Evolutionary conservation across 1,140 invertebrate species (phyloP).

Genomic region (Kradibia gibbosae): DNA sequence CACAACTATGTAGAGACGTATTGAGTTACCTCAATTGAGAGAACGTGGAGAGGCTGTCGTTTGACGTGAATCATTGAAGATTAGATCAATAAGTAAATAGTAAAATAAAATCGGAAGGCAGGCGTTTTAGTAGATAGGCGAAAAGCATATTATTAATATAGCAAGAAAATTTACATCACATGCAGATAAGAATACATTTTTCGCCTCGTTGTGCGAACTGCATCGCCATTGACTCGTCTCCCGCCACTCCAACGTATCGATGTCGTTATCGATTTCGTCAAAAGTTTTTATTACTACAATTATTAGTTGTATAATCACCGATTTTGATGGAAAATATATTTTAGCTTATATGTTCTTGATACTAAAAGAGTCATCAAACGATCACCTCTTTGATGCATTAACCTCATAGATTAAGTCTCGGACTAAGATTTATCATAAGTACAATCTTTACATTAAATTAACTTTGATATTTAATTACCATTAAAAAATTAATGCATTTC

Average conservation of each 20-base stretch:
- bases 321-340: neutral
- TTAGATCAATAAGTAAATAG: constrained; percentile 47
- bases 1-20: neutral
- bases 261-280: constrained; percentile 23
- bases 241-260: neutral
- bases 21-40: constrained; percentile 13
- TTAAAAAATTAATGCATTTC: no score
- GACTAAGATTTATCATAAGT: no score
- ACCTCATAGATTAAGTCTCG: no score
- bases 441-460: no score
- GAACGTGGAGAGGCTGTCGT: neutral
- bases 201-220: neutral
- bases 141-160: constrained; percentile 41
- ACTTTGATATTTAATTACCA: no score
- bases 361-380: neutral
- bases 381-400: no score
- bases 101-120: constrained; percentile 27
- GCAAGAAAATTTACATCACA: constrained; percentile 6
- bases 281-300: constrained; percentile 4
- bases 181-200: constrained; percentile 1
- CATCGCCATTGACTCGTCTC: neutral
- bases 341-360: neutral
- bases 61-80: constrained; percentile 54
- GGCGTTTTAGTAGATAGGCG: neutral
- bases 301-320: neutral